A percentile compares a stretch with the other conserved stretches of the same genome.
Evolutionary conservation across 2,888 invertebrate genomes (phyloP).

Genomic region (Acronicta aceris): DNA sequence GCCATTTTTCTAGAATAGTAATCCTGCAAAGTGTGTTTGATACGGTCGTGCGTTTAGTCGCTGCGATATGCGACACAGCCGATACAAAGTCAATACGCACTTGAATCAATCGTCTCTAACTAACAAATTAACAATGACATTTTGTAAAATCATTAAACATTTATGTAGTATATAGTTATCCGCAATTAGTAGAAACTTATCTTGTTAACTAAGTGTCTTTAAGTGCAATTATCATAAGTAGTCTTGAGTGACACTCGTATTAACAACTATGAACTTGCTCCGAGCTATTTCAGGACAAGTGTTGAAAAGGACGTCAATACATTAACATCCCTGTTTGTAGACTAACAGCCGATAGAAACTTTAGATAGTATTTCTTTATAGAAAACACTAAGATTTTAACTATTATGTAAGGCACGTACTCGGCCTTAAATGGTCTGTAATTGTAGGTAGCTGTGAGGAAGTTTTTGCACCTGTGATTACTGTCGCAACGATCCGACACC

Average conservation of each 20-base stretch:
- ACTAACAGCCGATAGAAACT: slow-evolving; percentile 55
- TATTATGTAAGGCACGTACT: slow-evolving; percentile 81
- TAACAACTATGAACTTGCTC: slow-evolving; percentile 49
- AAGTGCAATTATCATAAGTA: slow-evolving; percentile 48
- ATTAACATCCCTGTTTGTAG: slow-evolving; percentile 52
- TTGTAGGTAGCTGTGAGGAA: slow-evolving; percentile 79
- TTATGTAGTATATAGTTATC: slow-evolving; percentile 19
- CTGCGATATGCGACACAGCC: slow-evolving; percentile 14
- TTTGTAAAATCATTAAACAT: slow-evolving; percentile 24
- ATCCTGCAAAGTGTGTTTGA: slow-evolving; percentile 62
- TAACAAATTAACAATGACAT: slow-evolving; percentile 15
- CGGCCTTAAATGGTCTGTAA: slow-evolving; percentile 85
- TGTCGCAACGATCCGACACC: slow-evolving; percentile 79
- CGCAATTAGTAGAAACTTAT: slow-evolving; percentile 36
- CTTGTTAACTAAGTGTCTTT: slow-evolving; percentile 28
- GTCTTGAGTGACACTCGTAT: slow-evolving; percentile 41
- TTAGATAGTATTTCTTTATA: slow-evolving; percentile 65
- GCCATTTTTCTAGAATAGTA: slow-evolving; percentile 82
- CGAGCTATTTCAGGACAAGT: slow-evolving; percentile 49
- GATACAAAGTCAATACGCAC: slow-evolving; percentile 28
- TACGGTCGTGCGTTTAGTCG: slow-evolving; percentile 46
- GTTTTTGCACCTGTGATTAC: slow-evolving; percentile 82
- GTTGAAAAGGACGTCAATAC: slow-evolving; percentile 46
- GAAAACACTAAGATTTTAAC: slow-evolving; percentile 77
- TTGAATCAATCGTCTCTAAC: slow-evolving; percentile 20